phyloP scores from a whole-genome alignment of 2,888 invertebrate species.

The Diadegma fenestrale region DNA sequence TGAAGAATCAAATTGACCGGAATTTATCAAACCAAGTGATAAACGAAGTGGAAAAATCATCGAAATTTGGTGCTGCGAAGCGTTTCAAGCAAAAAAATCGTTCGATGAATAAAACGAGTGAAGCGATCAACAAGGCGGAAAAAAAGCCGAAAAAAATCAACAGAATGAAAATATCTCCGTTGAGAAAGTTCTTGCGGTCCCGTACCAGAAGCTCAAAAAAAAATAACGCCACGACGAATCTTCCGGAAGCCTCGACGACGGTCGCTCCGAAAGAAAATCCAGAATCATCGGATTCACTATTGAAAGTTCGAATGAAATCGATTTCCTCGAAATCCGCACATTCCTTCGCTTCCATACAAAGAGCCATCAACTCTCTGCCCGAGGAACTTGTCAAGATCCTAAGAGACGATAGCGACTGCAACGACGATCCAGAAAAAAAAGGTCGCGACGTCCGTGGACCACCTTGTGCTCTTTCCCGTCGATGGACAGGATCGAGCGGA shows the following conservation, averaged over 20 bases:
- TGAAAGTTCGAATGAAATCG: not conserved
- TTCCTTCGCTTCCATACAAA: conserved; percentile 45
- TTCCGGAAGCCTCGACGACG: not conserved
- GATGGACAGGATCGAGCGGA: conserved; percentile 54
- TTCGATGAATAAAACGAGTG: conserved; percentile 13
- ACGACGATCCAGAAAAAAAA: conserved; percentile 36
- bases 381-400: conserved; percentile 59
- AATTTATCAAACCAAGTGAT: not conserved
- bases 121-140: not conserved
- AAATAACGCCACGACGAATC: not conserved
- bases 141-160: conserved; percentile 8
- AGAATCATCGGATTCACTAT: not conserved
- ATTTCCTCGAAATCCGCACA: not conserved
- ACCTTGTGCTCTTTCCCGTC: conserved; percentile 55
- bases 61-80: conserved; percentile 11
- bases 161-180: not conserved
- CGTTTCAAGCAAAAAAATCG: conserved; percentile 20
- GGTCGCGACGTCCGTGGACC: conserved; percentile 47
- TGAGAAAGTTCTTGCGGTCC: conserved; percentile 2
- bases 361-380: conserved; percentile 60
- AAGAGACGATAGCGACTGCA: conserved; percentile 63
- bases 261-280: not conserved
- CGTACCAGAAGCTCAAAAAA: conserved; percentile 24
- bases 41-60: not conserved
- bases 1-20: conserved; percentile 24